Evolutionary conservation across 2,113 vertebrate species (phyloP), one percentile per base, ranked within the genome.

Genomic region (Coryphaenoides rupestris): DNA sequence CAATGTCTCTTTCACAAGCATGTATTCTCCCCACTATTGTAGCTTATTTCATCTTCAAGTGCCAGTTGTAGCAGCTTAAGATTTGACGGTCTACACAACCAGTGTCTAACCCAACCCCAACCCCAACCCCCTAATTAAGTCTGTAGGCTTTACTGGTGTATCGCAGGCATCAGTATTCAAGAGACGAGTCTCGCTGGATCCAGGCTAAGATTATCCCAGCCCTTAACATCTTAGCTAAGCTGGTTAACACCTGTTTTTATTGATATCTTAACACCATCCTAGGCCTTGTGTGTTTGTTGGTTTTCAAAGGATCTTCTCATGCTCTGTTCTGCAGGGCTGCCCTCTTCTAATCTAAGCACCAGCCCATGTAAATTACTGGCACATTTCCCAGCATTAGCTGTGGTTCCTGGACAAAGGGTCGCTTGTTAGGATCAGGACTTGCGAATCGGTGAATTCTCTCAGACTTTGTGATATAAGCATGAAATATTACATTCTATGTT

Each of bases 211-310:
- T 91, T 90, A 89, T 82, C 78, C 68, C 26, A 82, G 85, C 76
- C 80, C 75, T 88, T 85, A 88, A 88, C 84, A 83, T 88, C 80
- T 89, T 77, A 77, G 81, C 84, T 89, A 85, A 89, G 81, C 87
- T 89, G 84, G 83, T 89, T 89, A 90, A 90, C 88, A 89, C 88
- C 86, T 92, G 89, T 89, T 90, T 91, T 88, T 90, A 90, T 89
- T 90, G 89, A 90, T 84, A 86, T 87, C 68, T 60, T 70, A 84
- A 73, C 73, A 74, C 75, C 80, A 83, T 82, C 68, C 66, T 52
- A 24, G 64, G 68, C 58, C 50, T 58, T 68, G 74, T 63, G 16
- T 78, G 74, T 81, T 68, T 72, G 59, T 55, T 55, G 68, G 76
- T 72, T 80, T 85, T 84, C 68, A 85, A 74, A 72, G 75, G 68